Evolutionary conservation across 2,113 vertebrate genomes (phyloP).

Genomic region (Epinephelus lanceolatus): DNA sequence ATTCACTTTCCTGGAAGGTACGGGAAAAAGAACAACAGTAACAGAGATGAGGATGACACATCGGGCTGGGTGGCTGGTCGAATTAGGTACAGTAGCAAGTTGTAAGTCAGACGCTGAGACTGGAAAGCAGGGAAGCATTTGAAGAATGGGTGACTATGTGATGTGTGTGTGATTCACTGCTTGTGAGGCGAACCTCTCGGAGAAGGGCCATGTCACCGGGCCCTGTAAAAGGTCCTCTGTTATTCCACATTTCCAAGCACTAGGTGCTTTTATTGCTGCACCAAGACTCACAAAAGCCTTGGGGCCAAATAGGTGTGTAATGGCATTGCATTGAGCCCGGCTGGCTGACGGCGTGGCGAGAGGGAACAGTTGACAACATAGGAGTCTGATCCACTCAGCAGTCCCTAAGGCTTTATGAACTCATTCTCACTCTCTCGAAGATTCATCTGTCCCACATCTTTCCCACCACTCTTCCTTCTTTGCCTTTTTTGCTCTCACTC

Average conservation of each 20-base stretch:
- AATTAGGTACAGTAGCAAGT: conserved; percentile 59
- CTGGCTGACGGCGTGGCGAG: conserved; percentile 46
- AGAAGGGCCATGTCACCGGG: conserved; percentile 64
- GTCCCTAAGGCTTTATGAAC: conserved; percentile 57
- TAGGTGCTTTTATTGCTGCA: conserved; percentile 78
- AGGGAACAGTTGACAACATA: conserved; percentile 68
- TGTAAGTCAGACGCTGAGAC: conserved; percentile 67
- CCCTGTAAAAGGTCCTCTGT: conserved; percentile 77
- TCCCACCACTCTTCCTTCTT: conserved; percentile 41
- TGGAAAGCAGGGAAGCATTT: conserved; percentile 70
- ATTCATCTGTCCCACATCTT: conserved; percentile 54
- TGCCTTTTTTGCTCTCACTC: conserved; percentile 37
- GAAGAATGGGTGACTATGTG: conserved; percentile 74
- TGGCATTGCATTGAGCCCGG: conserved; percentile 20
- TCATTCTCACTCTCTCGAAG: conserved; percentile 50
- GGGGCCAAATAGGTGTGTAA: conserved; percentile 75
- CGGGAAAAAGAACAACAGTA: conserved; percentile 60
- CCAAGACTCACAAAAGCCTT: conserved; percentile 76
- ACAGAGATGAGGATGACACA: conserved; percentile 64
- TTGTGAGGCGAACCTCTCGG: conserved; percentile 61
- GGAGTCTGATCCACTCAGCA: conserved; percentile 56
- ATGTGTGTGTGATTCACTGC: conserved; percentile 61
- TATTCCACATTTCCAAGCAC: conserved; percentile 81
- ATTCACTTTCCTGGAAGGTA: conserved; percentile 70
- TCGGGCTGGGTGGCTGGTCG: conserved; percentile 51